Conservation (phyloP, 2,888 invertebrate genomes). For the Calliphora vomitoria region DNA sequence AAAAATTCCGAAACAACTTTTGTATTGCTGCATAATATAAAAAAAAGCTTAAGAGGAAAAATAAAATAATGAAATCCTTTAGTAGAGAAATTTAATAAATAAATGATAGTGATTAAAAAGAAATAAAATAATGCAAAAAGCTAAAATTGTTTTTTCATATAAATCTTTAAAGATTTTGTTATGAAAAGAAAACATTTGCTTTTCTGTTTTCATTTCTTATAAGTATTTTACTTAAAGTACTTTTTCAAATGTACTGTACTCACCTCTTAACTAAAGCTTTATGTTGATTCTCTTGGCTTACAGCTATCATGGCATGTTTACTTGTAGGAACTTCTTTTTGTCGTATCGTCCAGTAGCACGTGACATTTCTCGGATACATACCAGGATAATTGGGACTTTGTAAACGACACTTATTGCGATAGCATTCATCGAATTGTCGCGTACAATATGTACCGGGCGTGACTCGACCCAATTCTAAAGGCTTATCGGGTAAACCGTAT, state of each 20-base stretch:
- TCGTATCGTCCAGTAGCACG: constrained; percentile 94
- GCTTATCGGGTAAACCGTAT: constrained; percentile 90
- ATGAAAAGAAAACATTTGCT: too few relatives aligned
- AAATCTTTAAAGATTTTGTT: too few relatives aligned
- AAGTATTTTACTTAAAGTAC: too few relatives aligned
- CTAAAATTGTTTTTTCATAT: too few relatives aligned
- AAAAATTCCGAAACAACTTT: constrained; percentile 10
- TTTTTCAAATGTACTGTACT: constrained; percentile 63
- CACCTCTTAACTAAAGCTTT: constrained; percentile 84
- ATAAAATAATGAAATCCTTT: not conserved
- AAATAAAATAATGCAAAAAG: too few relatives aligned
- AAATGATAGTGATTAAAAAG: not conserved
- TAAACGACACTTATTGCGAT: constrained; percentile 92
- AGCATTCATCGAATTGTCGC: constrained; percentile 93
- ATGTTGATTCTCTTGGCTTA: constrained; percentile 91
- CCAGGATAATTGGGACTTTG: constrained; percentile 97
- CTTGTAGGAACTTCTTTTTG: constrained; percentile 94
- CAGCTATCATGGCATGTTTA: constrained; percentile 95
- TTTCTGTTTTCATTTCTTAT: too few relatives aligned
- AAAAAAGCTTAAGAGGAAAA: not conserved
- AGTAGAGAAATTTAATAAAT: not conserved
- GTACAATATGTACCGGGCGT: constrained; percentile 94
- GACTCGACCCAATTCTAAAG: constrained; percentile 92
- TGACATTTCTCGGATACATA: constrained; percentile 92
- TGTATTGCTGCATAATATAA: not conserved